Base-by-base conservation (phyloP, 2,888 invertebrate genomes). In the Tolmerus cingulatus region DNA sequence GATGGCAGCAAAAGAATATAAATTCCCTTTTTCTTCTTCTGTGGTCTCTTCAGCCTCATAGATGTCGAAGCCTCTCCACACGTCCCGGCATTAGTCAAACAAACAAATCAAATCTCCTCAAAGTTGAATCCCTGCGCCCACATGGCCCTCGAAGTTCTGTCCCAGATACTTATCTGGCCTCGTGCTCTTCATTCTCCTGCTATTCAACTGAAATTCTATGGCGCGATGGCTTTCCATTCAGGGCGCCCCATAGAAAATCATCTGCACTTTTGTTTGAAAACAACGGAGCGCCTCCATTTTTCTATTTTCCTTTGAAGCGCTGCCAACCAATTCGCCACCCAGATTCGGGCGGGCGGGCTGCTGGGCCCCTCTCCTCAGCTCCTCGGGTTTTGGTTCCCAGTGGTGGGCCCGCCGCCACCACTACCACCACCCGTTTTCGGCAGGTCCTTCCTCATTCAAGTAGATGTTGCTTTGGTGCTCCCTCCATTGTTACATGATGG, bases 251-350 rank as follows among this genome's bases (percentile, higher is more conserved):
- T 88, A 88, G 87, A 88, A 87, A 87, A 88, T 87, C 87, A 88
- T 87, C 87, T 81, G 88, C 82, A 87, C 88, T 88, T 88, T 88
- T 88, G 88, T 88, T 88, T 88, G 88, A 87, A 88, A 88, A 87
- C 88, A 88, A 88, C 88, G 87, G 87, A 88, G 79, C 81, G 82
- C 78, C 87, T 81, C 84, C 87, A 86, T 88, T 85, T 87, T 88
- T 87, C 87, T 86, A 82, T 87, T 88, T 88, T 88, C 87, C 88
- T 88, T 88, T 88, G 88, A 88, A 88, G 88, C 88, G 87, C 87
- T 86, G 86, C 86, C 88, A 86, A 87, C 82, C 85, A 85, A 82
- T 77, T 84, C 84, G 84, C 57, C 86, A 81, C 78, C 77, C 79
- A 78, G 55, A 12, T 23, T 27, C 23, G 27, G 27, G 19, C 9